phyloP scores from a whole-genome alignment of 2,113 vertebrate genomes.

The Ictidomys tridecemlineatus region DNA sequence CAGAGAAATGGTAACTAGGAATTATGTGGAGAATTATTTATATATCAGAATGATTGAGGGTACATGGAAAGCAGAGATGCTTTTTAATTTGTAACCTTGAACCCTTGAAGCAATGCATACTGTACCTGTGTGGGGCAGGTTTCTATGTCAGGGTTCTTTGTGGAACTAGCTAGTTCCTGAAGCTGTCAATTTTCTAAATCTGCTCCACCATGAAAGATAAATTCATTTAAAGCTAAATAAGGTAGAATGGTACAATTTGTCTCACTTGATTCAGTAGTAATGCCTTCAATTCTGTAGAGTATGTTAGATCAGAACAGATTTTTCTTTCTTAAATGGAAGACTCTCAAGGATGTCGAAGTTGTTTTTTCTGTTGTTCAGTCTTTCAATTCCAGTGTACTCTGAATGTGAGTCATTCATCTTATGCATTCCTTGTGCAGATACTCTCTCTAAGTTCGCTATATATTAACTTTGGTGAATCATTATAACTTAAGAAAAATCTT shows the following conservation, averaged over 20 bases:
- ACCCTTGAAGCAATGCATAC: neutral
- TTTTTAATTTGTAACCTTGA: neutral
- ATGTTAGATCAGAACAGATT: conserved; percentile 58
- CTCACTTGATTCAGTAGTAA: conserved; percentile 69
- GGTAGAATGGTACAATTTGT: conserved; percentile 64
- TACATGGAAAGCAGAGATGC: neutral
- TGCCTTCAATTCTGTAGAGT: conserved; percentile 66
- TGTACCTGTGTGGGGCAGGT: neutral
- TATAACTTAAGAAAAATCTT: neutral
- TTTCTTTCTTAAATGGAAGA: conserved; percentile 69
- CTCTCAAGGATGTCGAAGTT: conserved; percentile 48
- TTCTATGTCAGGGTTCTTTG: neutral
- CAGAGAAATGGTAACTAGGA: neutral
- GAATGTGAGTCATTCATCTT: conserved; percentile 32
- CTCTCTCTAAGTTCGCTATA: neutral
- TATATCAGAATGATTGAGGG: neutral
- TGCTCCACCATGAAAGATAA: conserved; percentile 48
- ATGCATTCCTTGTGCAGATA: neutral
- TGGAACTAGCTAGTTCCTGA: conserved; percentile 18
- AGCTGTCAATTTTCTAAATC: conserved; percentile 13
- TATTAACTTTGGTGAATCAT: neutral
- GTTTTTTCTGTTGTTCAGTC: conserved; percentile 54
- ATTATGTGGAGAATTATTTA: neutral
- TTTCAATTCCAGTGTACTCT: conserved; percentile 34
- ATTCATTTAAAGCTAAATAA: conserved; percentile 75